Conservation (phyloP, 2,888 invertebrate genomes). For the Iselma pallidipennis region DNA sequence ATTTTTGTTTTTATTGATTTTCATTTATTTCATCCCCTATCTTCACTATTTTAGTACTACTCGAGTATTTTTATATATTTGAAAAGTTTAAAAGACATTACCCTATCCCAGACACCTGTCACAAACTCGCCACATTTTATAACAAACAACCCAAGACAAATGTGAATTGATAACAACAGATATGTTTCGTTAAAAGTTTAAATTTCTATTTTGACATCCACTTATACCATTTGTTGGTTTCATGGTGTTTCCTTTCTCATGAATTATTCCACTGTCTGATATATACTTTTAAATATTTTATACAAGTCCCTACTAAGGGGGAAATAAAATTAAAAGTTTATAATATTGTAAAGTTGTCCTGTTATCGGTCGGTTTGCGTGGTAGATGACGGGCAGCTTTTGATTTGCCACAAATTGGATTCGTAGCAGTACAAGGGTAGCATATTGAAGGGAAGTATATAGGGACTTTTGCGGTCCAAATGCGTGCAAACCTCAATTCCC, state of each 20-base stretch:
- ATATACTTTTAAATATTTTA: no score
- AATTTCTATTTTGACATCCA: not conserved
- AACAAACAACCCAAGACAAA: not conserved
- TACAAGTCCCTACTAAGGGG: no score
- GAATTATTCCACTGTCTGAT: no score
- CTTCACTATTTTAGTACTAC: no score
- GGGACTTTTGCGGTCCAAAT: slow-evolving; percentile 39
- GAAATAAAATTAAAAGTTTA: not conserved
- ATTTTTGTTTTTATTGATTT: no score
- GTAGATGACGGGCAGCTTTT: slow-evolving; percentile 48
- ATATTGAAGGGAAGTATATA: slow-evolving; percentile 14
- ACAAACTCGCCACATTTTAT: no score
- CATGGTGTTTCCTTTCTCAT: no score
- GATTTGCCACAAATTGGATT: slow-evolving; percentile 51
- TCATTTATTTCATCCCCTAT: no score
- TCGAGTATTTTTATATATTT: no score
- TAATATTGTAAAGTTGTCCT: not conserved
- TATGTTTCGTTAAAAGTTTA: not conserved
- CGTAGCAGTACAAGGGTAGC: slow-evolving; percentile 34
- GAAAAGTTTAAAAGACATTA: no score
- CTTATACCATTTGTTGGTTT: not conserved
- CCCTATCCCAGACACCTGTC: no score
- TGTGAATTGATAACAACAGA: not conserved
- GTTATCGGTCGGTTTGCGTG: slow-evolving; percentile 40
- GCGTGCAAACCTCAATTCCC: slow-evolving; percentile 35